Conservation (phyloP, 2,113 vertebrate genomes). For the Cervus canadensis region DNA sequence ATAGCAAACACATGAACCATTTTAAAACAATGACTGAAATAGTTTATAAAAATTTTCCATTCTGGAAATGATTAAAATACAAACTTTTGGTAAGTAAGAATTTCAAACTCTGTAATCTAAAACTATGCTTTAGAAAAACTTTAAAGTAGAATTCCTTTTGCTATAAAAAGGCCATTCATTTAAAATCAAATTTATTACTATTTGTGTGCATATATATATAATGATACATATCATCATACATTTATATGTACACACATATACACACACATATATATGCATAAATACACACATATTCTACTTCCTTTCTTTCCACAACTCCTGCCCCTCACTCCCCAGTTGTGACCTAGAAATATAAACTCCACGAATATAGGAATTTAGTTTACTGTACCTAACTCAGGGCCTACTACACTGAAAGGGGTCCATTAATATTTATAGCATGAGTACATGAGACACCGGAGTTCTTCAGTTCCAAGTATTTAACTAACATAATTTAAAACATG, state of each 20-base stretch:
- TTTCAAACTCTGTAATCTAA: neutral
- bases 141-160: neutral
- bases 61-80: neutral
- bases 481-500: neutral
- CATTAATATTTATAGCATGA: neutral
- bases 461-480: neutral
- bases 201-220: neutral
- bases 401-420: too few species aligned
- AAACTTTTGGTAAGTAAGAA: neutral
- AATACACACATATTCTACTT: neutral
- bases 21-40: neutral
- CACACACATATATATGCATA: rapidly evolving
- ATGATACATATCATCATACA: neutral
- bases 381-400: neutral
- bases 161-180: neutral
- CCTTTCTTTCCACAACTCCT: neutral
- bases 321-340: neutral
- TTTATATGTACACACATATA: neutral
- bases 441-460: neutral
- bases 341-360: neutral
- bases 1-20: neutral
- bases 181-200: neutral
- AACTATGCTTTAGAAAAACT: neutral
- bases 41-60: neutral
- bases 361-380: neutral